Percentiles rank a stretch among this genome's conserved stretches.
phyloP scores from a whole-genome alignment of 2,113 vertebrate genomes.

The Mobula hypostoma region DNA sequence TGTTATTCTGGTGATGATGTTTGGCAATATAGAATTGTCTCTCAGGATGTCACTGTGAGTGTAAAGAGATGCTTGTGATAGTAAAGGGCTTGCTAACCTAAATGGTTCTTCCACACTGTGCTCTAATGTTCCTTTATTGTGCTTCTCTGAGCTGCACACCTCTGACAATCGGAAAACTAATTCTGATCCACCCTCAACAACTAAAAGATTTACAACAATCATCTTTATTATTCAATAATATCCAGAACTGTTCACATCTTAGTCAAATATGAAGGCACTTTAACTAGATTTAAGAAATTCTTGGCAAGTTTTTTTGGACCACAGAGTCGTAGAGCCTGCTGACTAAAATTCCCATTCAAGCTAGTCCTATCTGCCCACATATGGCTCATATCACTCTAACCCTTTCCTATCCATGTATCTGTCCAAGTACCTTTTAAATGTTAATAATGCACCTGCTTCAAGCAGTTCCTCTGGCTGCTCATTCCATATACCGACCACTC shows the following conservation, averaged over 20 bases:
- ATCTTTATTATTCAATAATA: background rate
- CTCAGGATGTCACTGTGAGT: background rate
- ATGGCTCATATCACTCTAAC: too few relatives aligned
- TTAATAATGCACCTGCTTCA: too few relatives aligned
- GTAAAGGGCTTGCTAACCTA: background rate
- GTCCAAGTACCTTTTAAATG: too few relatives aligned
- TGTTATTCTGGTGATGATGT: too few relatives aligned
- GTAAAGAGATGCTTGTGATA: background rate
- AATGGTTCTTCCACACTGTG: background rate
- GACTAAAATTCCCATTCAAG: too few relatives aligned
- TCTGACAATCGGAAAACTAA: background rate
- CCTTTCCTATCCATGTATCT: too few relatives aligned
- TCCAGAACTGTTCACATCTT: background rate
- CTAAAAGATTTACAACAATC: background rate
- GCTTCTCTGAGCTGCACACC: background rate
- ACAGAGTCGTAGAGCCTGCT: too few relatives aligned
- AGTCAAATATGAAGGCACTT: background rate
- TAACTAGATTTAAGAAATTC: background rate
- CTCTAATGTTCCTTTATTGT: background rate
- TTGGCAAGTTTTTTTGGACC: background rate
- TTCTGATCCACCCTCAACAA: background rate
- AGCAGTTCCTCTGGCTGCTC: too few relatives aligned
- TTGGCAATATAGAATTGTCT: background rate
- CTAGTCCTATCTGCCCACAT: too few relatives aligned
- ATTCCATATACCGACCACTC: too few relatives aligned